phyloP scores from a whole-genome alignment of 2,888 invertebrate species.

The Polia nebulosa region DNA sequence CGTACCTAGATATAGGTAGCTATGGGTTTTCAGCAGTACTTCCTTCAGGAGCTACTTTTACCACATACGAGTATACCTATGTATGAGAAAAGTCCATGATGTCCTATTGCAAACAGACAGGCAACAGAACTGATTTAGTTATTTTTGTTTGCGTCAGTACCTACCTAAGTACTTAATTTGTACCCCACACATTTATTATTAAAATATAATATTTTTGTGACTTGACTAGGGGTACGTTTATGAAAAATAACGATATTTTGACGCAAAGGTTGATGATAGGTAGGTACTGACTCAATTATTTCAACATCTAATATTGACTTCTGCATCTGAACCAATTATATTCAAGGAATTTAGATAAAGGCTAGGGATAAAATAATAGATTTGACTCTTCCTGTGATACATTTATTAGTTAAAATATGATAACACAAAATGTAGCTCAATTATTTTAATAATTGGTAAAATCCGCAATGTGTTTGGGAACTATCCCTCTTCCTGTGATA shows the following conservation, averaged over 20 bases:
- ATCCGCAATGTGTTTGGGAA: slow-evolving; percentile 17
- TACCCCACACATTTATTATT: too few species aligned
- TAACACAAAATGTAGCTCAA: slow-evolving; percentile 44
- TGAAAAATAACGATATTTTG: not conserved
- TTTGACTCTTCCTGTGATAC: slow-evolving; percentile 43
- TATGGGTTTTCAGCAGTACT: not conserved
- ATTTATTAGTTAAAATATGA: slow-evolving; percentile 48
- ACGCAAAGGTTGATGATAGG: too few species aligned
- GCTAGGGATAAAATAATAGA: slow-evolving; percentile 52
- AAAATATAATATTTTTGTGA: not conserved
- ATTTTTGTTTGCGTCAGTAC: too few species aligned
- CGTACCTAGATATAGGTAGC: not conserved
- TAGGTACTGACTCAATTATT: not conserved
- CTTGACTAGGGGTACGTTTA: not conserved
- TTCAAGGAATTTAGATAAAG: slow-evolving; percentile 1
- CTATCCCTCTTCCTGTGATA: slow-evolving; percentile 37
- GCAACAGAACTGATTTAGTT: not conserved
- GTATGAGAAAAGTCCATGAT: too few species aligned
- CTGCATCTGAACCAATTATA: not conserved
- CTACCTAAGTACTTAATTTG: not conserved
- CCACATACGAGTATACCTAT: too few species aligned
- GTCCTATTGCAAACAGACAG: too few species aligned
- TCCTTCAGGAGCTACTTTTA: not conserved
- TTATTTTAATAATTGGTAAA: slow-evolving; percentile 23
- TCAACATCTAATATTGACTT: not conserved